Evolutionary conservation across 2,888 invertebrate genomes (phyloP), one percentile per base, ranked within the genome.

Genomic region (Nemurella pictetii): DNA sequence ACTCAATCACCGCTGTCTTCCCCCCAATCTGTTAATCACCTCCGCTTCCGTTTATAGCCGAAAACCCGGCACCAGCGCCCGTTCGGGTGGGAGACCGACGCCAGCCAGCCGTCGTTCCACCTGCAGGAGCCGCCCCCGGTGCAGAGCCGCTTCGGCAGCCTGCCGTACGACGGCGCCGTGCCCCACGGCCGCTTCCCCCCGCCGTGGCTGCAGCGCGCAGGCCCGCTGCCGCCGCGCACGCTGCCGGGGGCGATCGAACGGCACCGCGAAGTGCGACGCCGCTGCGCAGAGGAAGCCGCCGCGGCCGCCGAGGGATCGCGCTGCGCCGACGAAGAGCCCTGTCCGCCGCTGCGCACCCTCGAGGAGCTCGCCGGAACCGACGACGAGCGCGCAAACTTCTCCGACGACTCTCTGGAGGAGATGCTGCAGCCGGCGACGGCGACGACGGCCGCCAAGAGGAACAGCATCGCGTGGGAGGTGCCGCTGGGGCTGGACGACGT

Each of bases 391-490:
- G 80, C 85, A 73, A 88, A 94, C 88, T 96, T 96, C 90, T 96
- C 96, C 29, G 96, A 96, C 90, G 96, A 96, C 90, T 96, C 96
- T 26, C 90, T 96, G 87, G 96, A 96, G 90, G 96, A 95, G 89
- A 92, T 94, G 88, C 92, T 95, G 87, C 95, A 94, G 74, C 94
- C 94, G 78, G 94, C 93, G 25, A 92, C 92, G 25, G 4, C 86
- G 91, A 85, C 90, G 90, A 87, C 90, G 90, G 86, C 80, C 77
- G 30, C 93, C 89, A 96, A 96, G 91, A 93, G 95, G 88, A 94
- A 95, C 89, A 96, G 96, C 89, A 96, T 96, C 88, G 96, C 96
- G 87, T 96, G 96, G 96, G 96, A 96, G 92, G 96, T 96, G 87
- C 94, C 96, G 86, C 92, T 96, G 55, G 86, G 83, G 28, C 72